Evolutionary conservation across 2,113 vertebrate genomes (phyloP).

Genomic region (Eolophus roseicapilla): DNA sequence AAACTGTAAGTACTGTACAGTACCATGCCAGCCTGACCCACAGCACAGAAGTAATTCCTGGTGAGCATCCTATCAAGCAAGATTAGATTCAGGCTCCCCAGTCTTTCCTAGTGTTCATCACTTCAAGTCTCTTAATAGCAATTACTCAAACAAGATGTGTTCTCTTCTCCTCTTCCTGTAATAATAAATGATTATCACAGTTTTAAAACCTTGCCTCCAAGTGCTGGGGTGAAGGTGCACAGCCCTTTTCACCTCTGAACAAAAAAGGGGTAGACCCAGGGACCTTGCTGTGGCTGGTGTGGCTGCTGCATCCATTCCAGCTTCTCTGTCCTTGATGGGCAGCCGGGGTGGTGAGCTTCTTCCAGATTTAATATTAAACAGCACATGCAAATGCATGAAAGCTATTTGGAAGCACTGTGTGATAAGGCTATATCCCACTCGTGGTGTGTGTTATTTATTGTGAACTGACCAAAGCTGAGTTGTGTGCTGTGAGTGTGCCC

Average conservation of each 20-base stretch:
- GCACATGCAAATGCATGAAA: not conserved
- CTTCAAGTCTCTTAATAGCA: not conserved
- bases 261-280: not conserved
- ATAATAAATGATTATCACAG: not conserved
- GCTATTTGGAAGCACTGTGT: not conserved
- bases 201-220: not conserved
- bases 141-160: not conserved
- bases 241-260: not conserved
- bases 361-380: not conserved
- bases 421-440: not conserved
- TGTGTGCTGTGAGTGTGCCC: not conserved
- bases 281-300: rapidly evolving
- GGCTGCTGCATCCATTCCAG: not conserved
- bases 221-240: not conserved
- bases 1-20: not conserved
- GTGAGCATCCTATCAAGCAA: not conserved
- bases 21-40: not conserved
- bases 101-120: not conserved
- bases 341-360: not conserved
- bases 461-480: not conserved
- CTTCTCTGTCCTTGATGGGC: not conserved
- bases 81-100: not conserved
- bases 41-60: not conserved
- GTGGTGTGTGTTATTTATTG: rapidly evolving
- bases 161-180: not conserved